Evolutionary conservation across 2,888 invertebrate genomes (phyloP).

Genomic region (Ypsolopha scabrella): DNA sequence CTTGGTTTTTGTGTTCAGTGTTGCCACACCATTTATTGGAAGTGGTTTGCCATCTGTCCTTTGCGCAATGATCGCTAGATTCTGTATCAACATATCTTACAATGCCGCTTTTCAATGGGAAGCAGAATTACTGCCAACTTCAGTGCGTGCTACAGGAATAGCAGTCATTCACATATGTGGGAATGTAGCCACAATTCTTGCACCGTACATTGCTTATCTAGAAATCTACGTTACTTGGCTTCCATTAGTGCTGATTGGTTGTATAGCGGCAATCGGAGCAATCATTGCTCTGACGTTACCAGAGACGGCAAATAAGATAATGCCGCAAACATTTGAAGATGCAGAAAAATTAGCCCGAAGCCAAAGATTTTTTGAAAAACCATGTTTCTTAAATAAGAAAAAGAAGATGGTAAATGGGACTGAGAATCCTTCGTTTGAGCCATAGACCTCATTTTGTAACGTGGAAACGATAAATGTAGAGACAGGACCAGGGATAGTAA

Average conservation of each 20-base stretch:
- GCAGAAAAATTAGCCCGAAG: constrained; percentile 3
- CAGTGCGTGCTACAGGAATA: constrained; percentile 8
- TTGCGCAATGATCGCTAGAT: constrained; percentile 9
- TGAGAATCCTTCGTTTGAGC: background rate
- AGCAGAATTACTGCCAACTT: constrained; percentile 9
- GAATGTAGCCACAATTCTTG: constrained; percentile 5
- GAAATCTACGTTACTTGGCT: constrained; percentile 5
- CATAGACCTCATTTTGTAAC: background rate
- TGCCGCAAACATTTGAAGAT: constrained; percentile 9
- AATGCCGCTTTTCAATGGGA: constrained; percentile 9
- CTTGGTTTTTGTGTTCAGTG: constrained; percentile 4
- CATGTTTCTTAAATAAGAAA: constrained; percentile 2
- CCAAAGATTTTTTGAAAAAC: constrained; percentile 4
- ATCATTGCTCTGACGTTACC: constrained; percentile 7
- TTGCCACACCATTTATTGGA: constrained; percentile 7
- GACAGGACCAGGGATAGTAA: too few relatives aligned
- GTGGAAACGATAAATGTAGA: too few relatives aligned
- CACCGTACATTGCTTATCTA: constrained; percentile 10
- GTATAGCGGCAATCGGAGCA: constrained; percentile 4
- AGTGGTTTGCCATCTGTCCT: constrained; percentile 8
- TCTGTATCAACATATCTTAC: constrained; percentile 8
- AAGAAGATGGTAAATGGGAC: background rate
- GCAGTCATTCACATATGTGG: constrained; percentile 7
- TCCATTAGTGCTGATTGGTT: constrained; percentile 6
- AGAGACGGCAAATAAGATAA: constrained; percentile 7